These are phyloP conservation scores for Electrona antarctica DNA, from an alignment of 2,113 vertebrate genomes.

Conservation along the genomic window DNA sequence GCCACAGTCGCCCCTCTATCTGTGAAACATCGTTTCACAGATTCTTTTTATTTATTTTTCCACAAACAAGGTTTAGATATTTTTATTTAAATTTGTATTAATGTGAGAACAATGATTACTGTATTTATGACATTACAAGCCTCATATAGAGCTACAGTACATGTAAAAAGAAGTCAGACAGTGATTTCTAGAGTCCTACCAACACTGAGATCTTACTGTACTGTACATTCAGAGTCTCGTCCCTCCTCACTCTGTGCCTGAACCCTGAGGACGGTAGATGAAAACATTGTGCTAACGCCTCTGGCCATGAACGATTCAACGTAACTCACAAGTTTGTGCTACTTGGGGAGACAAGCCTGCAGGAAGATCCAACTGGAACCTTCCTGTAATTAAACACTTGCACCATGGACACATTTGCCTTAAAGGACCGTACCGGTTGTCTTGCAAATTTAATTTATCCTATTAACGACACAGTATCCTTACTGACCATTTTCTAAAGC, in stretches of 20 bases:
- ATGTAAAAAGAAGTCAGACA: not conserved
- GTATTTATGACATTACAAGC: constrained; percentile 3
- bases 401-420: too few relatives aligned
- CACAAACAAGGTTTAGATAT: too few relatives aligned
- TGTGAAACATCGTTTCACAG: too few relatives aligned
- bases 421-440: too few relatives aligned
- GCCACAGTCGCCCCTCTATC: too few relatives aligned
- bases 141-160: constrained; percentile 8
- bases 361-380: not conserved
- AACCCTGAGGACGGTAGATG: constrained; percentile 43
- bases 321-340: constrained; percentile 48
- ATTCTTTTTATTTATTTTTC: too few relatives aligned
- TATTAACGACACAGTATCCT: too few relatives aligned
- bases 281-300: constrained; percentile 38
- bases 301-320: constrained; percentile 62
- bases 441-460: too few relatives aligned
- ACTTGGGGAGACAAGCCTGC: constrained; percentile 28
- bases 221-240: constrained; percentile 27
- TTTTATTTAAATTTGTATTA: too few relatives aligned
- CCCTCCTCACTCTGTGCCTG: constrained; percentile 17
- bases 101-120: too few relatives aligned
- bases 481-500: too few relatives aligned
- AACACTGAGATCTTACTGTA: constrained; percentile 4
- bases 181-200: constrained; percentile 16
- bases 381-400: too few relatives aligned